Percentiles rank a stretch among this genome's conserved stretches.
These are phyloP conservation scores for Idaea aversata DNA, from an alignment of 2,888 invertebrate species.

Conservation along the genomic window DNA sequence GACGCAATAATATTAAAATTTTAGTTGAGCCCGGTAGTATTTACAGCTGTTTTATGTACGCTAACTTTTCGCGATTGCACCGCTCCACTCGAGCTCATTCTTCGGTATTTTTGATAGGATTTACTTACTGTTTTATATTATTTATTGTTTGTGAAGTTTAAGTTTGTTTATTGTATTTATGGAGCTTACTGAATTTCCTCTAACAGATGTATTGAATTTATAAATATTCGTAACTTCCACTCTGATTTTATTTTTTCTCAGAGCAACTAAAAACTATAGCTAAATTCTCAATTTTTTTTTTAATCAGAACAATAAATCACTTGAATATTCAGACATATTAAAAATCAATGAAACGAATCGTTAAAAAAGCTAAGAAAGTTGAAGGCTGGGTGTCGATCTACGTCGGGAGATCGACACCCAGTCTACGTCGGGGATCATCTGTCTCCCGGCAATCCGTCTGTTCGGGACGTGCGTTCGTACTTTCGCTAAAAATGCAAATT, in stretches of 20 bases:
- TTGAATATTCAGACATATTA: not conserved
- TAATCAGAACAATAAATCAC: not conserved
- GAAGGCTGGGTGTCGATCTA: conserved; percentile 39
- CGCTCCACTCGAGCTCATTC: conserved; percentile 23
- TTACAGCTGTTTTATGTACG: conserved; percentile 33
- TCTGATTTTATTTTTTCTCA: not conserved
- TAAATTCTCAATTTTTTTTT: not conserved
- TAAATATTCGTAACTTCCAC: not conserved
- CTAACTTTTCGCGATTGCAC: conserved; percentile 23
- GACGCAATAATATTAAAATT: conserved; percentile 72
- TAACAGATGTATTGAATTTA: not conserved
- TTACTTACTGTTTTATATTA: conserved; percentile 28
- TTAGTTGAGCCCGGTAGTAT: conserved; percentile 42
- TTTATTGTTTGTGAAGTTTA: conserved; percentile 3
- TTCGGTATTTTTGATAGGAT: conserved; percentile 23
- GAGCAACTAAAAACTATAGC: not conserved
- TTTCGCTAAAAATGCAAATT: conserved; percentile 79
- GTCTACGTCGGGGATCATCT: too few species aligned
- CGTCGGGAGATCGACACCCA: conserved; percentile 53
- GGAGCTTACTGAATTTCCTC: too few species aligned
- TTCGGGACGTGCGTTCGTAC: conserved; percentile 67
- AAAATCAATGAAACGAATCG: conserved; percentile 17
- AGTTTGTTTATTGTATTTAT: not conserved
- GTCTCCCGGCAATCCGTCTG: conserved; percentile 70
- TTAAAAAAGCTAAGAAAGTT: conserved; percentile 37